Base-by-base conservation (phyloP, 1,140 invertebrate genomes). In the Drosophila simulans region DNA sequence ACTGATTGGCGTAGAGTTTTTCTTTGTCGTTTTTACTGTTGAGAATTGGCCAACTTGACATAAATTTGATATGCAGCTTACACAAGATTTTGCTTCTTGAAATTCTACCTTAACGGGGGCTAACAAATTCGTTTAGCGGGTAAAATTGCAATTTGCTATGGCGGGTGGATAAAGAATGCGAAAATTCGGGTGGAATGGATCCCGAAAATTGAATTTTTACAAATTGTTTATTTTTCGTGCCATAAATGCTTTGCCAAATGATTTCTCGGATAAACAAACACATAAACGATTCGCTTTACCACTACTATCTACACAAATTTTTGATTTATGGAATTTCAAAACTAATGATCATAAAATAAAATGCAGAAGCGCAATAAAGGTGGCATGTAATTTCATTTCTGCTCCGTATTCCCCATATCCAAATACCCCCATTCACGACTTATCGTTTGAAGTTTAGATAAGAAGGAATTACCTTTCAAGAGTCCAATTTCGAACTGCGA, bases 21-120 rank as follows among this genome's bases (percentile, higher is more conserved):
- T 17, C 27, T 48, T 71, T 72, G 54, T 74, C 15, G 25, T 7
- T 20, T 62, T 64, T 17, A 46, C 46, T 64, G 53, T 57, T 53
- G 27, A 48, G 73, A 77, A 74, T 60, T 60, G 68, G 72, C 65
- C 68, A 73, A 51, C 65, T 84, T 63, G 62, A 49, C 84, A 80
- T 52, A 37, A 88, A 88, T 89, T 88, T 77, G 68, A 77, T 89
- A 89, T 80, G 80, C 72, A 22, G 77, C 80, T 89, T 88, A 82
- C 46, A 64, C 34, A 69, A 73, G 55, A 57, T 13, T 51, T 17
- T n/a, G n/a, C 37, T 17, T 2, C 13, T 11, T 25, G 52, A 76
- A 66, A 66, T 34, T 55, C 63, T 49, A 73, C 51, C 57, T 43
- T 37, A 15, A 74, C 73, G 31, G 39, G 69, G 69, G 17, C 17